Evolutionary conservation across 1,140 invertebrate genomes (phyloP), one percentile per base, ranked within the genome.

Genomic region (Drosophila hydei): DNA sequence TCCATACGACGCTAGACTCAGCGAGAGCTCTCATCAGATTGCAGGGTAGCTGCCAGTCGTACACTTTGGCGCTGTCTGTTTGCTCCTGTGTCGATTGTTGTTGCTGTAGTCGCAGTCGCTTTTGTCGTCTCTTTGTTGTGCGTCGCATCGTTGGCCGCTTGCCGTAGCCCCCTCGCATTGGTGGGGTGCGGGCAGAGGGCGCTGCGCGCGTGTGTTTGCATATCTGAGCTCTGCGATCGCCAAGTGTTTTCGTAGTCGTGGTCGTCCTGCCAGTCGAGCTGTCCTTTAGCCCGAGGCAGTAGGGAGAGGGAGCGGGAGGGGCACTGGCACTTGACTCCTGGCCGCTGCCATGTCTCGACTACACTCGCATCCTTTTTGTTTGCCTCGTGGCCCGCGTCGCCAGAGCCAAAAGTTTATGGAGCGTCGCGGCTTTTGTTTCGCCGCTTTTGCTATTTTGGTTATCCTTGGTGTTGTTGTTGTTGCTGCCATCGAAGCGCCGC

Each of bases 351-450:
- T 18, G 14, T 16, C n/a, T 14, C 38, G 16, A 11, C 21, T 19
- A 62, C 43, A 59, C 58, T 27, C 75, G 52, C 48, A 72, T 73
- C 51, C 76, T 73, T 79, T 74, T 69, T 68, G 69, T 40, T 48
- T 60, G 75, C 55, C 75, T 79, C 14, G 64, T 55, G 52, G 52
- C 19, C 51, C 48, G 21, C 42, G 40, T 63, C 14, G 51, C 51
- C 59, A 56, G 50, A 70, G 77, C 77, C 77, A 77, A 85, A 85
- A 85, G 80, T 85, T 85, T 85, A 85, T 77, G 77, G 77, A 73
- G 70, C 77, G 73, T 79, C 72, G 80, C 64, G 62, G 55, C 72
- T 85, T 84, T 73, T 76, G 58, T 74, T 73, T 56, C 56, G 74
- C 56, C 47, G 25, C 27, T 36, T 55, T 55, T 73, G 43, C 40